These are phyloP conservation scores for Ectemnius lituratus DNA, from an alignment of 2,888 invertebrate species.

Conservation along the genomic window DNA sequence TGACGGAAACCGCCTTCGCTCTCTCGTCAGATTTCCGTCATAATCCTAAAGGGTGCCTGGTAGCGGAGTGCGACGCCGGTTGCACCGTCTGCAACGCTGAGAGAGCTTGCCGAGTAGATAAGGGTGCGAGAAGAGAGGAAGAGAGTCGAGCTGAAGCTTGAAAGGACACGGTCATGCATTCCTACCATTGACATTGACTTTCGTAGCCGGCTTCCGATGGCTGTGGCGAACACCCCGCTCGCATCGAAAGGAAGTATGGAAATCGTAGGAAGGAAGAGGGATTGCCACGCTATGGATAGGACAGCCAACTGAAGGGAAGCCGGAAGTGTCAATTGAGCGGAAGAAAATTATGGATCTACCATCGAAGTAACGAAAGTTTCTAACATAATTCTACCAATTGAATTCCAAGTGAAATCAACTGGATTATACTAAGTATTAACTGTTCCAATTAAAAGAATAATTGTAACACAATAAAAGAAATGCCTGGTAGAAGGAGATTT, in stretches of 20 bases:
- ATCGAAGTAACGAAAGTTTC: too few species aligned
- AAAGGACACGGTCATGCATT: not conserved
- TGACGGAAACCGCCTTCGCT: constrained; percentile 41
- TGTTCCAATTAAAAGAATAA: too few species aligned
- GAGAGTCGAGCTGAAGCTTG: not conserved
- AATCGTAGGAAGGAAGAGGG: not conserved
- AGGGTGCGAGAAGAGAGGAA: not conserved
- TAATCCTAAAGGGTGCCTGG: constrained; percentile 38
- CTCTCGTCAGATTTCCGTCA: constrained; percentile 41
- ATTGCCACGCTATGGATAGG: constrained; percentile 20
- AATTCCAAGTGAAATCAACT: not conserved
- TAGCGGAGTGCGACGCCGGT: not conserved
- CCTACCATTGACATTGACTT: constrained; percentile 57
- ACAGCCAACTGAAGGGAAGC: constrained; percentile 11
- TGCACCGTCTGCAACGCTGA: not conserved
- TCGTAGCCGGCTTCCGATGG: constrained; percentile 9
- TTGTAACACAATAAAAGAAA: too few species aligned
- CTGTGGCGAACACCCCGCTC: not conserved
- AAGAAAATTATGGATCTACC: constrained; percentile 26
- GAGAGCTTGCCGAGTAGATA: not conserved
- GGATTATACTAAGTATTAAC: too few species aligned
- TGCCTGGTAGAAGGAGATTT: too few species aligned
- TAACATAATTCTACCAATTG: constrained; percentile 20
- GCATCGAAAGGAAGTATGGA: not conserved
- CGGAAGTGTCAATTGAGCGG: constrained; percentile 39